A percentile compares a stretch with the other conserved stretches of the same genome.
Conservation (phyloP, 2,888 invertebrate genomes). For the Lasioglossum lativentre region DNA sequence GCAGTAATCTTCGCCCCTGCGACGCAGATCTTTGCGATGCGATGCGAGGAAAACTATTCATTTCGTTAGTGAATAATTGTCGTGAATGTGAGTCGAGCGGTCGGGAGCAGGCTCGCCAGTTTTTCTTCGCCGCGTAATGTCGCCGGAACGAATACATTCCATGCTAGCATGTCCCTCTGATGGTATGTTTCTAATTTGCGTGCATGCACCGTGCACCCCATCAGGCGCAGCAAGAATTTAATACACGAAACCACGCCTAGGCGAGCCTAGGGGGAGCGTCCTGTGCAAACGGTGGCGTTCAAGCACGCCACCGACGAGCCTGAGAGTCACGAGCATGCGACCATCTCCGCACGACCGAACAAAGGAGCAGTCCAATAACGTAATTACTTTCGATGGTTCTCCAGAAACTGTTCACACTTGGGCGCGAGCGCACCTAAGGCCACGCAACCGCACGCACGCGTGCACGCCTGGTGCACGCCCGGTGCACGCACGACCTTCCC, state of each 20-base stretch:
- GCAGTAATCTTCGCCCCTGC: slow-evolving; percentile 15
- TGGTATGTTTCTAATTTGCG: slow-evolving; percentile 77
- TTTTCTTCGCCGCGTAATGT: slow-evolving; percentile 59
- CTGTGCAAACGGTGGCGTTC: slow-evolving; percentile 51
- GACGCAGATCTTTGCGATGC: neutral
- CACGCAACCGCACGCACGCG: slow-evolving; percentile 43
- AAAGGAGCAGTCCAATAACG: slow-evolving; percentile 71
- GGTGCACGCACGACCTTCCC: neutral
- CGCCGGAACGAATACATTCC: slow-evolving; percentile 41
- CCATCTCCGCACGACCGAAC: slow-evolving; percentile 50
- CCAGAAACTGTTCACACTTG: slow-evolving; percentile 75
- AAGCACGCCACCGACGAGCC: slow-evolving; percentile 27
- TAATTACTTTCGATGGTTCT: slow-evolving; percentile 77
- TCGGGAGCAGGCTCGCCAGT: slow-evolving; percentile 42
- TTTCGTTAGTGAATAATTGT: slow-evolving; percentile 54
- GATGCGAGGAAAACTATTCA: slow-evolving; percentile 34
- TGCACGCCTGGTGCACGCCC: neutral
- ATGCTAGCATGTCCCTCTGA: slow-evolving; percentile 35
- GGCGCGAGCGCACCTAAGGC: neutral
- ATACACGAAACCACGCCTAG: slow-evolving; percentile 76
- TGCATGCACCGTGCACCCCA: slow-evolving; percentile 61
- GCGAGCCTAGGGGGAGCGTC: slow-evolving; percentile 20
- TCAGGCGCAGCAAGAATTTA: slow-evolving; percentile 76
- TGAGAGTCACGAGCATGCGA: slow-evolving; percentile 37
- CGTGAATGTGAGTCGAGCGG: slow-evolving; percentile 41